Conservation (phyloP, 2,888 invertebrate genomes). For the Metellina segmentata region DNA sequence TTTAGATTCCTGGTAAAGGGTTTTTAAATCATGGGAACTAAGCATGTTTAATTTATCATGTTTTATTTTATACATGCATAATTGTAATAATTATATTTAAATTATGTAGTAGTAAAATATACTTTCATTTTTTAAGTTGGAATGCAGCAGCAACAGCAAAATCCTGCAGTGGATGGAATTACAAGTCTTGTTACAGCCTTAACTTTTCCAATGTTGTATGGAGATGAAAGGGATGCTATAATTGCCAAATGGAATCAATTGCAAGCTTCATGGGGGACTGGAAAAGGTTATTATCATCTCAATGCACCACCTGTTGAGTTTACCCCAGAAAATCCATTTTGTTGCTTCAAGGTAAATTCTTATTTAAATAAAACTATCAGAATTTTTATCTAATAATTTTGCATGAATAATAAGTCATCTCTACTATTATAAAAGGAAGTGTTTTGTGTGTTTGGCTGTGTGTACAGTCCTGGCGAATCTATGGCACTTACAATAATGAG, state of each 20-base stretch:
- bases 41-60: neutral
- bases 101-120: neutral
- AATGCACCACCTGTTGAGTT: constrained; percentile 90
- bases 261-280: constrained; percentile 93
- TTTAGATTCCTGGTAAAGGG: neutral
- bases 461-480: no score
- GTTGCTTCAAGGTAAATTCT: constrained; percentile 88
- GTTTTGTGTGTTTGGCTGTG: no score
- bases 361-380: neutral
- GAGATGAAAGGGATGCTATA: constrained; percentile 95
- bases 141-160: constrained; percentile 8
- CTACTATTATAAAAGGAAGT: no score
- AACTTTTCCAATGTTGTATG: constrained; percentile 85
- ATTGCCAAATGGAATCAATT: constrained; percentile 97
- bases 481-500: no score
- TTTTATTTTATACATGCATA: neutral
- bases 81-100: no score
- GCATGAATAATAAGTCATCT: neutral
- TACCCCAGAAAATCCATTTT: constrained; percentile 93
- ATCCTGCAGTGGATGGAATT: constrained; percentile 33
- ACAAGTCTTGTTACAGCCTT: constrained; percentile 79
- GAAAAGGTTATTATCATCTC: constrained; percentile 88
- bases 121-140: constrained; percentile 24
- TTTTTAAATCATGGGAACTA: neutral
- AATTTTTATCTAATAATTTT: neutral